phyloP scores from a whole-genome alignment of 2,113 vertebrate genomes.

The Cheilinus undulatus region DNA sequence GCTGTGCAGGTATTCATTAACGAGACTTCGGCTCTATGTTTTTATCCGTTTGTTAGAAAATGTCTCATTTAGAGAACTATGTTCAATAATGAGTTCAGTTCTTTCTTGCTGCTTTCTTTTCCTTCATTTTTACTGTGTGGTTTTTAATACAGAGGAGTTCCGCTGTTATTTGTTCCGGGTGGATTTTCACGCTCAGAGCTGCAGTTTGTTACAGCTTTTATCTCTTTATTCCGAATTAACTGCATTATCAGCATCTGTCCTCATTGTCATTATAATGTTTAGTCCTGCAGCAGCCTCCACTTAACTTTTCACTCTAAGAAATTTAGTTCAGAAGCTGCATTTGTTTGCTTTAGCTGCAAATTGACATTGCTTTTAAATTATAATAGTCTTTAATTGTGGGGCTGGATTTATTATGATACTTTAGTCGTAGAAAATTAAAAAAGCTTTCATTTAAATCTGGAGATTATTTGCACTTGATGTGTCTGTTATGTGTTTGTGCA shows the following conservation, averaged over 20 bases:
- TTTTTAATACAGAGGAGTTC: conserved; percentile 10
- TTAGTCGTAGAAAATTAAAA: neutral
- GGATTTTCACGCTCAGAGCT: conserved; percentile 1
- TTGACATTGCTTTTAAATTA: conserved; percentile 8
- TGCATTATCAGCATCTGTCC: neutral
- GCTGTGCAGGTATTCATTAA: conserved; percentile 71
- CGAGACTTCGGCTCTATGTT: conserved; percentile 37
- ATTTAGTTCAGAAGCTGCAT: neutral
- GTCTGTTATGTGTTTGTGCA: neutral
- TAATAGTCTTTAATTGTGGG: neutral
- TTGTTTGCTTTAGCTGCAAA: conserved; percentile 19
- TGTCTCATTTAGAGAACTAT: conserved; percentile 31
- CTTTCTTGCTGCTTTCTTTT: conserved; percentile 27
- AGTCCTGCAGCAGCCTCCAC: neutral
- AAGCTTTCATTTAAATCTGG: neutral
- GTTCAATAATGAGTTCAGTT: conserved; percentile 25
- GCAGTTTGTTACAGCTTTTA: conserved; percentile 8
- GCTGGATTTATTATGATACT: neutral
- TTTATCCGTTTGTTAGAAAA: conserved; percentile 44
- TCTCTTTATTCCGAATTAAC: neutral
- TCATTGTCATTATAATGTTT: neutral
- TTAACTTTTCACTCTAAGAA: neutral
- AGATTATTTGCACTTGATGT: neutral
- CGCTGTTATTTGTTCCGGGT: neutral
- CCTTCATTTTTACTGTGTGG: conserved; percentile 2